These are phyloP conservation scores for Ifrita kowaldi DNA, from an alignment of 2,113 vertebrate species.

Conservation along the genomic window DNA sequence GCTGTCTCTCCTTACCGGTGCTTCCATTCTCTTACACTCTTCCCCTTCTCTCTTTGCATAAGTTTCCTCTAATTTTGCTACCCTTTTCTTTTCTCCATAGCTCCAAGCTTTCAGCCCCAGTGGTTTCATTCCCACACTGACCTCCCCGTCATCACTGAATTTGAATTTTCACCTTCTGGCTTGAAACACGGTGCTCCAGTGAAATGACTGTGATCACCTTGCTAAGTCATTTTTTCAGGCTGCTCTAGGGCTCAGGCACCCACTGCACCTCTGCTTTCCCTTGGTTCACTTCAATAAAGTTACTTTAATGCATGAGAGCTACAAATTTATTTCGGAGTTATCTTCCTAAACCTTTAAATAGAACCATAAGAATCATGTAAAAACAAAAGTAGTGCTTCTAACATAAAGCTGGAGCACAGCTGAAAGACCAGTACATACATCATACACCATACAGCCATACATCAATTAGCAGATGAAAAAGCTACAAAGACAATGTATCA, in stretches of 20 bases:
- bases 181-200: not conserved
- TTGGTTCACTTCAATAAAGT: not conserved
- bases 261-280: not conserved
- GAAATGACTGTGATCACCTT: not conserved
- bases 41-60: not conserved
- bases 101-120: not conserved
- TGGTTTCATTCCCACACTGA: not conserved
- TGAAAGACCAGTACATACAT: not conserved
- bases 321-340: not conserved
- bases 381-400: not conserved
- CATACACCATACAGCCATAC: not conserved
- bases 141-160: not conserved
- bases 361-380: not conserved
- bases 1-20: fast-evolving
- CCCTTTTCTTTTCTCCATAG: not conserved
- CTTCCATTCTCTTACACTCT: not conserved
- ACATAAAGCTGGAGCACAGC: not conserved
- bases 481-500: not conserved
- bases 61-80: not conserved
- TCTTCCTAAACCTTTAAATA: not conserved
- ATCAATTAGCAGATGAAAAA: conserved; percentile 14
- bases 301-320: not conserved
- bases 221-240: not conserved
- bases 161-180: not conserved
- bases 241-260: not conserved